Base-by-base conservation (phyloP, 1,140 invertebrate species). In the Lasaia peninsularis region DNA sequence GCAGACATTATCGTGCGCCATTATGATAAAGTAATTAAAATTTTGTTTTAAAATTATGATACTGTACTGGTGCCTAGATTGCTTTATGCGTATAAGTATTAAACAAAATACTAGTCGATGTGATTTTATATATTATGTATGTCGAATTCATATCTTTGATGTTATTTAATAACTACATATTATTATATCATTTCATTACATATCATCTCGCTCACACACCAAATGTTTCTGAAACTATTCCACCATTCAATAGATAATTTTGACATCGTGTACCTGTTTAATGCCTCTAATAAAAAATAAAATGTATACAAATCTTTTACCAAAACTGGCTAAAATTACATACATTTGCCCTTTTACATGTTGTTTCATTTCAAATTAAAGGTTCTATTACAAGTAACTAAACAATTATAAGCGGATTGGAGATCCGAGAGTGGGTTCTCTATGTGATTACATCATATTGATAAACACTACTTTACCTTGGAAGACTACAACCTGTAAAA, bases 61-160 rank as follows among this genome's bases (percentile, higher is more conserved):
- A n/a, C 40, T 48, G 49, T 48, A 58, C 55, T 60, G 56, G 62
- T 63, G 62, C 65, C 51, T 67, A 58, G 50, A 58, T 59, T 58
- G 66, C 63, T 65, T 62, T 60, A 57, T 60, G 54, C 48, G 14
- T 64, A 57, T 61, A 60, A 65, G 63, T 61, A 61, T 65, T 65
- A 61, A 61, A 65, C 37, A 48, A 69, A 57, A 63, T 69, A 70
- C 67, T 70, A 70, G 68, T 70, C 68, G 57, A 58, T 56, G 40
- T 67, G 54, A 62, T 67, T 59, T 64, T 65, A 56, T 63, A 63
- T 56, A 52, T 57, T 54, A 63, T 40, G 58, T 62, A 59, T 61
- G 48, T 64, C 57, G 37, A 40, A 52, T 18, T 60, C 53, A 52
- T 59, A 55, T 18, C 54, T 52, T 52, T 55, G 56, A 58, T 48